Conservation (phyloP, 35 echinoderm and acorn worm species). For the Ophiothrix spiculata region DNA sequence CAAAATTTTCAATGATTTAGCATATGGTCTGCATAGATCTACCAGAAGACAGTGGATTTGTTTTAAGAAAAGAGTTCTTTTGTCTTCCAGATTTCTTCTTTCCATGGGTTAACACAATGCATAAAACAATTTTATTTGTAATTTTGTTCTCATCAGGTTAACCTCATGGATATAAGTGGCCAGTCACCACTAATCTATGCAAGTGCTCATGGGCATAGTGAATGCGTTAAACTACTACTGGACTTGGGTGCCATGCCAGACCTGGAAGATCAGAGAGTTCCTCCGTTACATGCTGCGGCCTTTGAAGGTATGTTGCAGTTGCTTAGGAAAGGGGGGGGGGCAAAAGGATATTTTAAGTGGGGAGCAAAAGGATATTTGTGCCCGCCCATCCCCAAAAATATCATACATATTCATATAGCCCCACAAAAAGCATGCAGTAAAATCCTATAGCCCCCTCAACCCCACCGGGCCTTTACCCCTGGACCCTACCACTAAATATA, state of each 20-base stretch:
- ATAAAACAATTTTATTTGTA: not conserved
- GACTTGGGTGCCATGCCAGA: not conserved
- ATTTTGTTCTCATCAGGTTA: slow-evolving; percentile 5
- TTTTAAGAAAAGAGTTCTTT: not conserved
- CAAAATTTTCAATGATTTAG: not conserved
- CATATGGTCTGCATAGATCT: not conserved
- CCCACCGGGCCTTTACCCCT: no score
- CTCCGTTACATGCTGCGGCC: not conserved
- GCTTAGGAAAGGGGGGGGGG: no score
- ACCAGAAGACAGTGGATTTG: not conserved
- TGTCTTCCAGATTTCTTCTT: not conserved
- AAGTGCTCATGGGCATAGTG: slow-evolving; percentile 11
- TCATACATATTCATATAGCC: no score
- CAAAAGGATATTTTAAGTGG: no score
- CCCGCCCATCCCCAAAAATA: no score
- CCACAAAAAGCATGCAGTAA: no score
- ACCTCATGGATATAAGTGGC: slow-evolving; percentile 14
- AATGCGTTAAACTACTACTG: slow-evolving; percentile 17
- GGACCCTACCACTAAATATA: no score
- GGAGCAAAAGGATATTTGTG: no score
- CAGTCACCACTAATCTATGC: slow-evolving; percentile 17
- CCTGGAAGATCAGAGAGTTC: not conserved
- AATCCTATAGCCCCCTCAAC: no score
- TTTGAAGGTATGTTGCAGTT: not conserved
- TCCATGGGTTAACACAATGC: not conserved